These are phyloP conservation scores for Chlorops oryzae DNA, from an alignment of 1,140 invertebrate species.

Conservation along the genomic window DNA sequence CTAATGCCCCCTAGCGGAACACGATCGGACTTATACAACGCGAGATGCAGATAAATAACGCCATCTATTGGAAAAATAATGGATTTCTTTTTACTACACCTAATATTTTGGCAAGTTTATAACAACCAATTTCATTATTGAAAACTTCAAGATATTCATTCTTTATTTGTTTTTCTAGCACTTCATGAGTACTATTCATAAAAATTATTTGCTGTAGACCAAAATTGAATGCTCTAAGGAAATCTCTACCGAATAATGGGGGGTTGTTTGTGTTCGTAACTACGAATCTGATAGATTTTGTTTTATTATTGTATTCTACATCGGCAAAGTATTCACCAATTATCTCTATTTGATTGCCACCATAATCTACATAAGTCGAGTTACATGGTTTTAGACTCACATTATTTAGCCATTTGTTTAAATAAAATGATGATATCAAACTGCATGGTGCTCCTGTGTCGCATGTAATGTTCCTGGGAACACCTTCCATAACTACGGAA, in stretches of 20 bases:
- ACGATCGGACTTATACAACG: no score
- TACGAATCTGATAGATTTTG: conserved; percentile 1
- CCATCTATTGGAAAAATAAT: no score
- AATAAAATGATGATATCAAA: conserved; percentile 7
- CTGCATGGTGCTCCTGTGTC: conserved; percentile 8
- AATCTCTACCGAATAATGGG: conserved; percentile 9
- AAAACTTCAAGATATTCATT: conserved; percentile 12
- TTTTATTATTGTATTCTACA: conserved; percentile 6
- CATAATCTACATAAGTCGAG: conserved; percentile 8
- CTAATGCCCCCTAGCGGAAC: no score
- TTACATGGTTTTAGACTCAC: conserved; percentile 1
- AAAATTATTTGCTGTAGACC: conserved; percentile 9
- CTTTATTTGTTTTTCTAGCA: conserved; percentile 7
- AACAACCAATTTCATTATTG: conserved; percentile 1
- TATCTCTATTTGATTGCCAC: conserved; percentile 11
- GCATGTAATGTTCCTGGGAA: conserved; percentile 1
- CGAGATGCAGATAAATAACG: no score
- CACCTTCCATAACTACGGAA: conserved; percentile 6
- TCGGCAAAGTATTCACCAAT: conserved; percentile 5
- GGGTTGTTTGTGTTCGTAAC: conserved; percentile 3
- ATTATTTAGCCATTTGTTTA: conserved; percentile 5
- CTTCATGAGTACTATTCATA: conserved; percentile 7
- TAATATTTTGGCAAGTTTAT: conserved; percentile 8
- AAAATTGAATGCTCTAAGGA: conserved; percentile 10
- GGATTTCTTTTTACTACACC: no score